These are phyloP conservation scores for Nothocercus nigrocapillus DNA, from an alignment of 2,113 vertebrate genomes.

Conservation along the genomic window DNA sequence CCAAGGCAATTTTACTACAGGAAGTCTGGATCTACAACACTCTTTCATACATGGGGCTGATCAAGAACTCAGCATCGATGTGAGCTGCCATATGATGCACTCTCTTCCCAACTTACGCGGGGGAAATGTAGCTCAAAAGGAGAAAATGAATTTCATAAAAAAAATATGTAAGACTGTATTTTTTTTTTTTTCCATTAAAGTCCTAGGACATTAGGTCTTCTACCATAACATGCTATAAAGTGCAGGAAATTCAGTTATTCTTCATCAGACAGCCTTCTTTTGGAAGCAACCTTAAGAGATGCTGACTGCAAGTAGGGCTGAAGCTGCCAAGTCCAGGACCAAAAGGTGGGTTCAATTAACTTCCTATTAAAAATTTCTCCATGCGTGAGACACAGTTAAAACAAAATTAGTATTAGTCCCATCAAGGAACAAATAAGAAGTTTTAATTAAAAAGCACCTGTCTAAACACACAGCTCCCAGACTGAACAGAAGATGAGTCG, in stretches of 20 bases:
- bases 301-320: not conserved
- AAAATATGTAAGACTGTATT: not conserved
- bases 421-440: not conserved
- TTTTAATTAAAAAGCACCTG: slow-evolving; percentile 81
- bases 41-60: not conserved
- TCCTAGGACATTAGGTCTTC: not conserved
- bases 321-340: not conserved
- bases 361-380: not conserved
- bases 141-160: not conserved
- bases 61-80: not conserved
- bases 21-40: not conserved
- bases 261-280: not conserved
- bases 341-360: not conserved
- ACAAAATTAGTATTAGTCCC: not conserved
- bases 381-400: not conserved
- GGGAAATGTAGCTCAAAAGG: not conserved
- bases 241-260: not conserved
- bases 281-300: not conserved
- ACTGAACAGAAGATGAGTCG: slow-evolving; percentile 93
- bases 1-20: not conserved
- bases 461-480: slow-evolving; percentile 94
- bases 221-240: not conserved
- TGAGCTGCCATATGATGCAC: not conserved
- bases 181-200: not conserved
- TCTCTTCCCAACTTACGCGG: not conserved